Evolutionary conservation across 2,797 vertebrate species (phyloP), one percentile per base, ranked within the genome.

Genomic region (Gambusia yucatana): DNA sequence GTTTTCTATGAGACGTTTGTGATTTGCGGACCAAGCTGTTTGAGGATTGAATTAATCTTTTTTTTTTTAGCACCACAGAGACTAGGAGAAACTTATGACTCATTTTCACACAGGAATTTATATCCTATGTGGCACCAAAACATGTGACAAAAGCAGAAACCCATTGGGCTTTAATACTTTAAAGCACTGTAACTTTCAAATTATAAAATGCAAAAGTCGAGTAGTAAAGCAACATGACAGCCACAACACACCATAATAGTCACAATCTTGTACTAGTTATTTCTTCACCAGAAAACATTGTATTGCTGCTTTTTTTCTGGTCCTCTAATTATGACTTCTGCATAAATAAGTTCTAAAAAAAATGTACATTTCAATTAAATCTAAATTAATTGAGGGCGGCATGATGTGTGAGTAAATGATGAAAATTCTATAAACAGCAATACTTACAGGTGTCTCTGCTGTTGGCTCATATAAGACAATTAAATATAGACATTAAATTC

Each of bases 101-200:
- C 9, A 65, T 77, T 73, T 63, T 78, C 59, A 63, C 39, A 74
- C 20, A 28, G 16, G 10, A 22, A 71, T 78, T 39, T 41, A 59
- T 76, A 72, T 78, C 39, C 52, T 74, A 16, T 22, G 1, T 74
- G 11, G 14, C 55, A 65, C 28, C 55, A 55, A 55, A 76, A 28
- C 61, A 50, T 41, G 6, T 79, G 70, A 59, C 43, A 72, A 2
- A 73, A 46, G n/a, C 33, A 13, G 59, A 81, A 76, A 73, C 61
- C 57, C 20, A 11, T 74, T 16, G 69, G 48, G 73, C 78, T 50
- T 73, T 47, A 71, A 47, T 9, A 20, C 52, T 65, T 70, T 3
- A 71, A 25, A 57, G n/a, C 14, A 52, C 48, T 76, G n/a, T 33
- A 73, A 28, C 55, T 25, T 43, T 7, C 10, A 7, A 46, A 39